Evolutionary conservation across 2,797 vertebrate genomes (phyloP).

Genomic region (Gila robusta): DNA sequence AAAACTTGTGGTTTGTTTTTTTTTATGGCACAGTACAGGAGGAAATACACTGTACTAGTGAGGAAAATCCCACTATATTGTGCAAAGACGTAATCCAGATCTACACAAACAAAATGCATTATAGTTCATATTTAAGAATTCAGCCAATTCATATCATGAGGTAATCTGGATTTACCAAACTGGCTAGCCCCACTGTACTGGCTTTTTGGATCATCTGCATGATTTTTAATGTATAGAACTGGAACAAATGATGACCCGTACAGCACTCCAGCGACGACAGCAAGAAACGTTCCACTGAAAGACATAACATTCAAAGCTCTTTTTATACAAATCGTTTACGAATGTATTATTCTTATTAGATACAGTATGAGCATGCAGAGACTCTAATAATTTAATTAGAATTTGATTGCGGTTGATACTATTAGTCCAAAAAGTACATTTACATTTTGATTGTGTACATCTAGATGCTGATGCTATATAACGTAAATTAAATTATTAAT

Average conservation of each 20-base stretch:
- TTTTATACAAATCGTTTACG: background rate
- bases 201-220: constrained; percentile 78
- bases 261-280: constrained; percentile 81
- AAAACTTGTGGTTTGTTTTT: constrained; percentile 84
- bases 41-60: constrained; percentile 84
- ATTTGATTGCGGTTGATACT: background rate
- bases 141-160: background rate
- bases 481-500: background rate
- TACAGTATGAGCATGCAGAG: background rate
- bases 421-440: background rate
- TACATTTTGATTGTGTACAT: background rate
- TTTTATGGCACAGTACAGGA: constrained; percentile 81
- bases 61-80: constrained; percentile 88
- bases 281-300: constrained; percentile 80
- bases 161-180: constrained; percentile 74
- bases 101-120: constrained; percentile 63
- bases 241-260: constrained; percentile 86
- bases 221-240: constrained; percentile 87
- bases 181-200: constrained; percentile 82
- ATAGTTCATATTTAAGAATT: constrained; percentile 2
- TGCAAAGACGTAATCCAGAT: constrained; percentile 89
- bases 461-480: background rate
- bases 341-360: background rate
- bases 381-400: background rate
- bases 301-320: constrained; percentile 3